Percentiles rank a stretch among this genome's conserved stretches.
These are phyloP conservation scores for Zaprionus nigranus DNA, from an alignment of 1,140 invertebrate genomes.

Conservation along the genomic window DNA sequence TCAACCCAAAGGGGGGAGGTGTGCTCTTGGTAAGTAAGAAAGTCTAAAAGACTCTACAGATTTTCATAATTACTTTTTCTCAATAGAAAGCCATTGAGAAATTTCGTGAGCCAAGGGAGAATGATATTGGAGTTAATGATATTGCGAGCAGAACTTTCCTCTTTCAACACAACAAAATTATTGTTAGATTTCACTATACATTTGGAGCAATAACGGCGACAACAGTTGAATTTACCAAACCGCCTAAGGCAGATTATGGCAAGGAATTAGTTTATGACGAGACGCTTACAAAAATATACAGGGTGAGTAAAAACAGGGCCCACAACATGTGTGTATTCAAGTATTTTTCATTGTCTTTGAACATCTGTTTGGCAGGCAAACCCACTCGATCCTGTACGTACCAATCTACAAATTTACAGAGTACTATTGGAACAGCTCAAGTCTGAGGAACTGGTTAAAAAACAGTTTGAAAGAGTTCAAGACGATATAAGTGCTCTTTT, in stretches of 20 bases:
- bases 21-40: constrained; percentile 44
- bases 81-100: constrained; percentile 65
- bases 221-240: constrained; percentile 88
- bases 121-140: constrained; percentile 83
- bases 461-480: constrained; percentile 84
- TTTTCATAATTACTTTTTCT: background rate
- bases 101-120: constrained; percentile 33
- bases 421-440: constrained; percentile 85
- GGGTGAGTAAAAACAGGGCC: constrained; percentile 82
- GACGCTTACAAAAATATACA: constrained; percentile 87
- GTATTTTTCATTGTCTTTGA: background rate
- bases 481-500: constrained; percentile 86
- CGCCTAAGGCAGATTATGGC: constrained; percentile 87
- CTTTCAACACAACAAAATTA: constrained; percentile 87
- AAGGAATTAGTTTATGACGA: constrained; percentile 87
- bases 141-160: constrained; percentile 88
- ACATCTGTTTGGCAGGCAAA: constrained; percentile 85
- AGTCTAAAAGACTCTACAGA: background rate
- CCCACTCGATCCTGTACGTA: constrained; percentile 87
- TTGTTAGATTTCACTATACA: constrained; percentile 89
- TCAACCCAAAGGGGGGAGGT: constrained; percentile 36
- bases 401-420: constrained; percentile 87
- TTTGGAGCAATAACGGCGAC: constrained; percentile 88
- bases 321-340: background rate
- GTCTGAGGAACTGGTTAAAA: constrained; percentile 85